Evolutionary conservation across 2,113 vertebrate species (phyloP), one percentile per base, ranked within the genome.

Genomic region (Gopherus evgoodei): DNA sequence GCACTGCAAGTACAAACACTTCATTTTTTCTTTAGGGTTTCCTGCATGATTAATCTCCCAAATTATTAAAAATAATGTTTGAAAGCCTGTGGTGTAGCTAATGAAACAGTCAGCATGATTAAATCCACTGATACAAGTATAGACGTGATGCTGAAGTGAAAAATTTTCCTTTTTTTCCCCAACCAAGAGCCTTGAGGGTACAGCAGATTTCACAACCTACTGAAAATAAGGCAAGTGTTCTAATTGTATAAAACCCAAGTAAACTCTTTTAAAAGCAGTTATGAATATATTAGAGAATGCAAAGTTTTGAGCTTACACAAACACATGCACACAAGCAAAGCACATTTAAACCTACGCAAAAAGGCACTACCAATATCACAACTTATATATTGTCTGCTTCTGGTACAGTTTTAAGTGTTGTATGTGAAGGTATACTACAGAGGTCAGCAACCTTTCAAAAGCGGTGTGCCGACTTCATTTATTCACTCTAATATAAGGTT

Each of bases 1-100:
- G 9, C 49, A 79, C 25, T n/a, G 4, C 19, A 65, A 78, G 35
- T 90, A 93, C 35, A n/a, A 69, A 47, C 88, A 12, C 53, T 6
- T 89, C n/a, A 59, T 11, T 50, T 83, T 13, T 83, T 42, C 19
- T n/a, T 79, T 83, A 47, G 49, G 83, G 50, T 87, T 72, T 86
- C 16, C 76, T 65, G 13, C 53, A 62, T 0, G 0, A 87, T 54
- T 87, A 91, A 54, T 4, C 47, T 56, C 21, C 29, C 90, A 21
- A 93, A 91, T 42, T 85, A 94, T 17, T 85, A 92, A 27, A 93
- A 95, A 31, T 14, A 88, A 83, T 2, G 0, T 2, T 59, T 44
- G 2, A 16, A 5, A 44, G 27, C 25, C 86, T 47, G 5, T 21
- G 47, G n/a, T 79, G 75, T 52, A 83, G 49, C 57, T 84, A 53